A percentile compares a stretch with the other conserved stretches of the same genome.
Conservation (phyloP, 2,797 vertebrate genomes). For the Nannoperca obscura region DNA sequence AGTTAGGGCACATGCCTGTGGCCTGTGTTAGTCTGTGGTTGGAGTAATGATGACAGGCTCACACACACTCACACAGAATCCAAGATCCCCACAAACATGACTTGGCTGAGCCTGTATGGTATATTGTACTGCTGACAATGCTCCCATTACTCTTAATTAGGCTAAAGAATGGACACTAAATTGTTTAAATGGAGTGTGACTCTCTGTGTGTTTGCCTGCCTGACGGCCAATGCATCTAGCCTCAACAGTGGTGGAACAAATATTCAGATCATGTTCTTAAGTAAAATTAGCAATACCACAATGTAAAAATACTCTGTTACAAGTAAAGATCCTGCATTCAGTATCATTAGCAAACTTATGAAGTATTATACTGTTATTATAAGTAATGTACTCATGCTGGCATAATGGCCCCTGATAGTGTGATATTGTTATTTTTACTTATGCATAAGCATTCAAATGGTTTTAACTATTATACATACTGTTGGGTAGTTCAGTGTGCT, state of each 20-base stretch:
- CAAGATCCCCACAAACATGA: slow-evolving; percentile 85
- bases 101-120: slow-evolving; percentile 77
- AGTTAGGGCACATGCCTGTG: slow-evolving; percentile 85
- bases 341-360: background rate
- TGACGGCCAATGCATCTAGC: slow-evolving; percentile 38
- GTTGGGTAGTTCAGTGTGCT: background rate
- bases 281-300: slow-evolving; percentile 32
- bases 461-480: background rate
- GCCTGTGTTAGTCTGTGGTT: slow-evolving; percentile 85
- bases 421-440: slow-evolving; percentile 7
- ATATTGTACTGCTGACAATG: slow-evolving; percentile 80
- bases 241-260: slow-evolving; percentile 33
- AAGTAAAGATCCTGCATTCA: background rate
- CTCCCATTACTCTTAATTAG: slow-evolving; percentile 77
- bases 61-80: slow-evolving; percentile 78
- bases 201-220: slow-evolving; percentile 54
- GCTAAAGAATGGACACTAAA: slow-evolving; percentile 69
- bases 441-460: background rate
- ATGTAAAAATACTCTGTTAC: slow-evolving; percentile 26
- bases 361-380: slow-evolving; percentile 1
- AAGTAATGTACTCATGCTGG: background rate
- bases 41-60: slow-evolving; percentile 83
- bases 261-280: slow-evolving; percentile 17
- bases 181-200: slow-evolving; percentile 66
- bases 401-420: slow-evolving; percentile 1